phyloP scores from a whole-genome alignment of 2,888 invertebrate genomes.

The Pammene aurita region DNA sequence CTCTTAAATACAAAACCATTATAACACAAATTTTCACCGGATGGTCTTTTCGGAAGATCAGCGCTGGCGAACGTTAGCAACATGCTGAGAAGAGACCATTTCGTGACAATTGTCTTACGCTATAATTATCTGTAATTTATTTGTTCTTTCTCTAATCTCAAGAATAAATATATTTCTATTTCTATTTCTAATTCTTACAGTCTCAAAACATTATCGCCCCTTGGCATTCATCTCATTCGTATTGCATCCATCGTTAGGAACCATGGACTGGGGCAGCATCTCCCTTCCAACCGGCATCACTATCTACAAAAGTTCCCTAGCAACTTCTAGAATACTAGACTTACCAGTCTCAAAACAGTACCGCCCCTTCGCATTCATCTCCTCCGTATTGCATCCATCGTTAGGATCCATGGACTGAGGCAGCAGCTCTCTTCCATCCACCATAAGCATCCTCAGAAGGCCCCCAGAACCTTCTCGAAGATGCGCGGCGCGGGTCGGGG shows the following conservation, averaged over 20 bases:
- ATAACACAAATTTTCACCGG: no score
- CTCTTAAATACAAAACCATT: no score
- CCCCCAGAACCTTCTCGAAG: slow-evolving; percentile 84
- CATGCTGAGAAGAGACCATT: no score
- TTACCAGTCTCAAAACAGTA: slow-evolving; percentile 91
- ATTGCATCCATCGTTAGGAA: no score
- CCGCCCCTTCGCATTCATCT: slow-evolving; percentile 86
- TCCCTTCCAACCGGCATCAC: slow-evolving; percentile 43
- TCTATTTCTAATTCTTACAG: slow-evolving; percentile 83
- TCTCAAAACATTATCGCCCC: slow-evolving; percentile 91
- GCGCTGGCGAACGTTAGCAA: no score
- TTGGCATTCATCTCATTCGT: slow-evolving; percentile 81
- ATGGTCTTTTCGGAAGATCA: no score
- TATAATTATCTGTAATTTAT: no score
- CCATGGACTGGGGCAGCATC: no score
- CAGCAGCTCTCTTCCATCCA: slow-evolving; percentile 86
- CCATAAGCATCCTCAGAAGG: slow-evolving; percentile 85
- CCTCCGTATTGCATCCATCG: slow-evolving; percentile 90
- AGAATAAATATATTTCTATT: no score
- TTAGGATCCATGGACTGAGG: slow-evolving; percentile 87
- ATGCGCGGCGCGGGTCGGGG: slow-evolving; percentile 70
- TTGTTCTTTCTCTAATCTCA: no score
- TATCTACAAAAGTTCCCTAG: slow-evolving; percentile 69
- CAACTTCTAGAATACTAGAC: no score
- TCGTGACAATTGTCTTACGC: no score